Conservation (phyloP, 2,797 vertebrate genomes). For the Pipistrellus nathusii region DNA sequence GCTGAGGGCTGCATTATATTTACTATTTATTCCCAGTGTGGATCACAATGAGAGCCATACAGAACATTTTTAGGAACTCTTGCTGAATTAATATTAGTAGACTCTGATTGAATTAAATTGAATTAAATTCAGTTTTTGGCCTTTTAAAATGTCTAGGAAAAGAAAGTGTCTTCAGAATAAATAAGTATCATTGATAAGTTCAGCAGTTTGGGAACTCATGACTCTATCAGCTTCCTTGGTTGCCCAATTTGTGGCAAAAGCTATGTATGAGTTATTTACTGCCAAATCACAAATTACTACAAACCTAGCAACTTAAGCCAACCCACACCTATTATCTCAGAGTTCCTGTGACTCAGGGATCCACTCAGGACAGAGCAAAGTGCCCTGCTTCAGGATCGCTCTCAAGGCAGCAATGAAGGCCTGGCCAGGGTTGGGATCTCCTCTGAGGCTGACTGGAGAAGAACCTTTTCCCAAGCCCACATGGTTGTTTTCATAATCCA, state of each 20-base stretch:
- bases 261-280: neutral
- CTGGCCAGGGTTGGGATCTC: neutral
- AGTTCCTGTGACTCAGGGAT: neutral
- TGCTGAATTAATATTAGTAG: constrained; percentile 14
- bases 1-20: neutral
- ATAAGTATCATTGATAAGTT: neutral
- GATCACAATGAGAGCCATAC: neutral
- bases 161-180: constrained; percentile 19
- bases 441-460: neutral
- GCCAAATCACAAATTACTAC: constrained; percentile 3
- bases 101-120: neutral
- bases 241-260: neutral
- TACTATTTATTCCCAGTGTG: neutral
- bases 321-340: neutral
- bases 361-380: neutral
- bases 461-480: neutral
- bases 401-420: neutral
- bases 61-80: constrained; percentile 35
- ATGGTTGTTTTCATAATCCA: neutral
- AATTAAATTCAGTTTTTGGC: constrained; percentile 13
- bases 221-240: neutral
- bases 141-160: constrained; percentile 45
- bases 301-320: neutral
- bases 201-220: neutral
- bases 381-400: neutral